phyloP scores from a whole-genome alignment of 1,140 invertebrate genomes.

The Formica selysi region DNA sequence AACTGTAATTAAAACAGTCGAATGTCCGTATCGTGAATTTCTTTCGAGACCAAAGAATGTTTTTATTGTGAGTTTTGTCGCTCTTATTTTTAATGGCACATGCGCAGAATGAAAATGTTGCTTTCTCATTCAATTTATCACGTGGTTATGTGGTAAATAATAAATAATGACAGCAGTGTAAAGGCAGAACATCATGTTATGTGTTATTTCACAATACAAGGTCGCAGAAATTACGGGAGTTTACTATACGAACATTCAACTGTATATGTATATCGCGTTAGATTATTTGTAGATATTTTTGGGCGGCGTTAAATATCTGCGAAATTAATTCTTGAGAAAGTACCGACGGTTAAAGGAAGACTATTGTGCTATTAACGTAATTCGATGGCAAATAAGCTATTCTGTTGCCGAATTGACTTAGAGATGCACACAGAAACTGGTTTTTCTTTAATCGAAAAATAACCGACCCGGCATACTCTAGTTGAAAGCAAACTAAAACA shows the following conservation, averaged over 20 bases:
- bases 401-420: conserved; percentile 2
- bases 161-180: not conserved
- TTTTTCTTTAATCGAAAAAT: conserved; percentile 18
- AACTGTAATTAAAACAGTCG: conserved; percentile 10
- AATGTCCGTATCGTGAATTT: not conserved
- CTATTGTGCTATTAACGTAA: not conserved
- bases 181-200: not conserved
- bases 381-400: not conserved
- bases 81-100: not conserved
- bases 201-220: not conserved
- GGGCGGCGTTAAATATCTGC: not conserved
- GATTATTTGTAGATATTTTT: conserved; percentile 17
- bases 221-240: not conserved
- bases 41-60: not conserved
- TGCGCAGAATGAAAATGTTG: not conserved
- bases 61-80: not conserved
- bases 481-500: conserved; percentile 34
- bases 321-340: not conserved
- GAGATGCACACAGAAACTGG: not conserved
- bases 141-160: not conserved
- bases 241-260: conserved; percentile 31
- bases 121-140: not conserved
- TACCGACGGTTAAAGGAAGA: not conserved
- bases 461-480: not conserved
- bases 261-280: conserved; percentile 2